Evolutionary conservation across 2,113 vertebrate species (phyloP).

Genomic region (Anolis carolinensis): DNA sequence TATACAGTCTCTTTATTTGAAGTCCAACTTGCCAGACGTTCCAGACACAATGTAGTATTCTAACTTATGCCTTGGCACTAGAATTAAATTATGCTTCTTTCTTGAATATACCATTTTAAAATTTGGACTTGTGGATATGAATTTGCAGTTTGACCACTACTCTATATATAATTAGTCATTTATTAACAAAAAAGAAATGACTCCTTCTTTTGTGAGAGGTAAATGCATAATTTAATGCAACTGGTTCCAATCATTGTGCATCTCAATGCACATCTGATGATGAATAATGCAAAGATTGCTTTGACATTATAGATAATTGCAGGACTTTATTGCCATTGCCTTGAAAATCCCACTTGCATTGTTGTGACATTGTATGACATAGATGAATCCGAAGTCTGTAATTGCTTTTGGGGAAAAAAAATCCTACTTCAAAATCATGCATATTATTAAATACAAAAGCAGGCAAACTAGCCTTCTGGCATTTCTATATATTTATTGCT

Average conservation of each 20-base stretch:
- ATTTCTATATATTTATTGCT: neutral
- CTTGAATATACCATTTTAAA: neutral
- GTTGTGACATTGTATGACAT: constrained; percentile 34
- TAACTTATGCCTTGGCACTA: neutral
- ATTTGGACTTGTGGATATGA: neutral
- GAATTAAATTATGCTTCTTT: constrained; percentile 2
- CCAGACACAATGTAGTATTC: constrained; percentile 10
- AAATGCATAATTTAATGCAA: constrained; percentile 58
- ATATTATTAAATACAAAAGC: constrained; percentile 13
- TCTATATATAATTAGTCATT: constrained; percentile 37
- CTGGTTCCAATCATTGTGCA: constrained; percentile 65
- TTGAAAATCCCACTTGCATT: constrained; percentile 33
- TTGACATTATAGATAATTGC: constrained; percentile 39
- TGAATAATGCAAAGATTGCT: constrained; percentile 68
- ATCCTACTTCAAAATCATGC: constrained; percentile 19
- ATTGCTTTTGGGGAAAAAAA: constrained; percentile 12
- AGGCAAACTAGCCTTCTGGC: neutral
- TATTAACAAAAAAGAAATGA: neutral
- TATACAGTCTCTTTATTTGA: constrained; percentile 19
- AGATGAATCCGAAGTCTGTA: constrained; percentile 25
- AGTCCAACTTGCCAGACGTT: constrained; percentile 15
- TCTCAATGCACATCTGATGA: constrained; percentile 55
- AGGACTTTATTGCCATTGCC: constrained; percentile 24
- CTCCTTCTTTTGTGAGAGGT: constrained; percentile 22
- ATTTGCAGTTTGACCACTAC: constrained; percentile 18